These are phyloP conservation scores for Luffia ferchaultella DNA, from an alignment of 2,888 invertebrate genomes.

Conservation along the genomic window DNA sequence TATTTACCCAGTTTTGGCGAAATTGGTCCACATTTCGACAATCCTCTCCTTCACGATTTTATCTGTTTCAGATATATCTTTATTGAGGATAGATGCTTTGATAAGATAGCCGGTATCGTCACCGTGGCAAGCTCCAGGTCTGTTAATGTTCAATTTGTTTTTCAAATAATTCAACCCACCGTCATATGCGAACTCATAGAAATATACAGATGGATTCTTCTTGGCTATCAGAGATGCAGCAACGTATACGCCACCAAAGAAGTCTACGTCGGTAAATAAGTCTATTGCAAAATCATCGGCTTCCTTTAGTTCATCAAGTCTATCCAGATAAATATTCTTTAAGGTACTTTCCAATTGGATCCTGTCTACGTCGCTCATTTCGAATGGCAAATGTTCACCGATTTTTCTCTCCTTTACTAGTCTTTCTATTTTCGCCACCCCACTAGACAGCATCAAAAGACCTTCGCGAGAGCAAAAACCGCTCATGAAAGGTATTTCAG, in stretches of 20 bases:
- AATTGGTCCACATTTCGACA: slow-evolving; percentile 70
- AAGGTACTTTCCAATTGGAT: slow-evolving; percentile 29
- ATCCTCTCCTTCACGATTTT: slow-evolving; percentile 44
- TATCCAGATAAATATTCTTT: slow-evolving; percentile 50
- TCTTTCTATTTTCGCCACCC: slow-evolving; percentile 11
- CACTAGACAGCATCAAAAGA: slow-evolving; percentile 30
- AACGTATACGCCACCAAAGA: slow-evolving; percentile 39
- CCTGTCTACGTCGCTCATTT: slow-evolving; percentile 25
- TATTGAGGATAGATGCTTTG: slow-evolving; percentile 29
- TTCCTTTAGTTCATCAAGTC: slow-evolving; percentile 31
- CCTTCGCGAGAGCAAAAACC: slow-evolving; percentile 59
- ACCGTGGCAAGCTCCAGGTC: slow-evolving; percentile 65
- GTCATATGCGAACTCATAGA: slow-evolving; percentile 66
- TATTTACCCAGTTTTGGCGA: slow-evolving; percentile 63
- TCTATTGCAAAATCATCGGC: slow-evolving; percentile 44
- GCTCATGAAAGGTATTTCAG: slow-evolving; percentile 52
- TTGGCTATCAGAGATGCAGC: slow-evolving; percentile 37
- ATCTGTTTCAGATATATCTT: slow-evolving; percentile 29
- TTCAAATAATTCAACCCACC: slow-evolving; percentile 62
- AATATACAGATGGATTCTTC: slow-evolving; percentile 50
- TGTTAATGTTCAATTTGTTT: slow-evolving; percentile 35
- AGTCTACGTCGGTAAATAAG: slow-evolving; percentile 56
- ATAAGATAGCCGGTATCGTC: slow-evolving; percentile 70
- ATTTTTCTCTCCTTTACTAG: slow-evolving; percentile 29
- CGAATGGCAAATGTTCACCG: slow-evolving; percentile 33